phyloP scores from a whole-genome alignment of 2,888 invertebrate genomes.

The Melangyna quadrimaculata region DNA sequence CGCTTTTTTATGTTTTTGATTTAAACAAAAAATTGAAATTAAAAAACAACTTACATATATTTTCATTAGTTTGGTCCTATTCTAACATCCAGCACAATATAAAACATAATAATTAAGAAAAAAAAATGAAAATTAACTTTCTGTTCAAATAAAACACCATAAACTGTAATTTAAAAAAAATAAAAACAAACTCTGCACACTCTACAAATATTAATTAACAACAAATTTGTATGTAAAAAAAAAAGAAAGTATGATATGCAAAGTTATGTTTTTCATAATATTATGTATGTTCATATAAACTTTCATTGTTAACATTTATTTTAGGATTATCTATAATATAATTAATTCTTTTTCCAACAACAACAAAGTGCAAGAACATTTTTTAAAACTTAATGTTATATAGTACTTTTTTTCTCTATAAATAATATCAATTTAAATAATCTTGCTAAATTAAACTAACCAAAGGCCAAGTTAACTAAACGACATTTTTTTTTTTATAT shows the following conservation, averaged over 20 bases:
- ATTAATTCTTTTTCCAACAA: slow-evolving; percentile 44
- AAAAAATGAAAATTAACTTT: not conserved
- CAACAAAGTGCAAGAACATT: slow-evolving; percentile 49
- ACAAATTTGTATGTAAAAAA: slow-evolving; percentile 46
- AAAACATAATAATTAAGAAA: slow-evolving; percentile 26
- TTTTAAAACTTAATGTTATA: slow-evolving; percentile 55
- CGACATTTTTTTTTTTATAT: slow-evolving; percentile 69
- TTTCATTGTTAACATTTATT: slow-evolving; percentile 62
- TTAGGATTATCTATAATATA: slow-evolving; percentile 8
- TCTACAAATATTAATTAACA: slow-evolving; percentile 31
- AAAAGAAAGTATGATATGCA: slow-evolving; percentile 46
- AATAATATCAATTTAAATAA: slow-evolving; percentile 65
- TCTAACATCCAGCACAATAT: slow-evolving; percentile 65
- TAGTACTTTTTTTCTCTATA: slow-evolving; percentile 57
- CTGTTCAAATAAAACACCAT: slow-evolving; percentile 9
- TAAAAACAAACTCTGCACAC: slow-evolving; percentile 41
- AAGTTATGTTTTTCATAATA: slow-evolving; percentile 47
- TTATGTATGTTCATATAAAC: slow-evolving; percentile 45
- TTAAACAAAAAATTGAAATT: not conserved
- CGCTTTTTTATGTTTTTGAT: slow-evolving; percentile 44
- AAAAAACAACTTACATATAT: slow-evolving; percentile 2
- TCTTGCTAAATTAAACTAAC: slow-evolving; percentile 80
- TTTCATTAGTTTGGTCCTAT: slow-evolving; percentile 38
- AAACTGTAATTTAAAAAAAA: slow-evolving; percentile 3
- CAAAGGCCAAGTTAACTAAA: slow-evolving; percentile 82